Evolutionary conservation across 2,888 invertebrate genomes (phyloP).

Genomic region (Ceraclea dissimilis): DNA sequence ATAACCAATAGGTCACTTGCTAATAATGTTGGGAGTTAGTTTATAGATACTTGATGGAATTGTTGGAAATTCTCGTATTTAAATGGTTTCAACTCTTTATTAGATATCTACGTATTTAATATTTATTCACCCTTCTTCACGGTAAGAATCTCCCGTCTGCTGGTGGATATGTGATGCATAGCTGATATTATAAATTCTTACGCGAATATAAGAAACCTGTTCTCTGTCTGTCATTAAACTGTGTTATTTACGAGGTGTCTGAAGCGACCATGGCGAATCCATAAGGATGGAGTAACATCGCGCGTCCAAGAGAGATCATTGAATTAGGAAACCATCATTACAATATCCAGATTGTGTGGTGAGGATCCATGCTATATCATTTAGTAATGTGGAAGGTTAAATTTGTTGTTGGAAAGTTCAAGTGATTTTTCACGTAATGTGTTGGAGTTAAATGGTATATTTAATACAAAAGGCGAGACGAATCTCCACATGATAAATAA

Average conservation of each 20-base stretch:
- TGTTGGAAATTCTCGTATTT: too few relatives aligned
- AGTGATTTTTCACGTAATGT: background rate
- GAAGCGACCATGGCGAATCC: slow-evolving; percentile 7
- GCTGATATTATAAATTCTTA: background rate
- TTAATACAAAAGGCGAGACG: background rate
- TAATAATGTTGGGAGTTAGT: too few relatives aligned
- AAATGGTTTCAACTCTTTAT: too few relatives aligned
- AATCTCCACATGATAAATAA: background rate
- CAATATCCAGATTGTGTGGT: background rate
- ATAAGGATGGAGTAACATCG: background rate
- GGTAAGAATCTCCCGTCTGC: background rate
- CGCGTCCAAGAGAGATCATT: background rate
- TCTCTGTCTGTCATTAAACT: background rate
- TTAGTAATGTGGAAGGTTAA: background rate
- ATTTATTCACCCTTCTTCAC: too few relatives aligned
- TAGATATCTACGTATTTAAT: too few relatives aligned
- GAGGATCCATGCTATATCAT: background rate
- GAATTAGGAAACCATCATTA: background rate
- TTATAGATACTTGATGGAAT: too few relatives aligned
- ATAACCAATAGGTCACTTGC: too few relatives aligned
- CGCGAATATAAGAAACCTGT: background rate
- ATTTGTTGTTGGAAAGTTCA: background rate
- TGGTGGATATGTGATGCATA: too few relatives aligned
- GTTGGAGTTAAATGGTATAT: background rate
- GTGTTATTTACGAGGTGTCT: slow-evolving; percentile 11